phyloP scores from a whole-genome alignment of 2,888 invertebrate genomes.

The Euzetes globulus region DNA sequence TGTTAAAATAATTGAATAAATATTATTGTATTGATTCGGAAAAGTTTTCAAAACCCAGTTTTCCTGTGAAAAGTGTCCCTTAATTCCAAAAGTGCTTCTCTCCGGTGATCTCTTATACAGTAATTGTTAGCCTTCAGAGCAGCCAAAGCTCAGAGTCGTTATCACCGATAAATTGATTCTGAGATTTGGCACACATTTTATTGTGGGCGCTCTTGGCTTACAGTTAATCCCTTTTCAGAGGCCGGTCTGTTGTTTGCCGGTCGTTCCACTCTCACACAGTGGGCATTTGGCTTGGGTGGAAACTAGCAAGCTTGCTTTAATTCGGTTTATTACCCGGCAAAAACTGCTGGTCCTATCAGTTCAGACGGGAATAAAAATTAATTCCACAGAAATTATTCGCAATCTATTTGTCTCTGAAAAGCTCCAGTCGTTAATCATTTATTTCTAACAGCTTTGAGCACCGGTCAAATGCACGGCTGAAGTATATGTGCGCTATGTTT shows the following conservation, averaged over 20 bases:
- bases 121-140: no score
- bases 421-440: background rate
- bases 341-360: background rate
- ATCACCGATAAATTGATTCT: background rate
- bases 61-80: no score
- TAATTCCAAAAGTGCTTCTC: no score
- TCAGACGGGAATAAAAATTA: background rate
- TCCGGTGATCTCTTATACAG: no score
- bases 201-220: background rate
- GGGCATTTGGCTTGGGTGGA: background rate
- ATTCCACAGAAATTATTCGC: conserved; percentile 4
- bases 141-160: background rate
- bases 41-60: no score
- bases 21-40: no score
- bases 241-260: background rate
- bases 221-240: background rate
- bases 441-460: background rate
- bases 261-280: no score
- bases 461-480: background rate
- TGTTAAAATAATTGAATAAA: no score
- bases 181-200: conserved; percentile 1
- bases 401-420: background rate
- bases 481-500: background rate
- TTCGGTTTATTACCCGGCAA: background rate
- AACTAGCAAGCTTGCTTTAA: background rate